phyloP scores from a whole-genome alignment of 2,888 invertebrate genomes.

The Euclidia mi region DNA sequence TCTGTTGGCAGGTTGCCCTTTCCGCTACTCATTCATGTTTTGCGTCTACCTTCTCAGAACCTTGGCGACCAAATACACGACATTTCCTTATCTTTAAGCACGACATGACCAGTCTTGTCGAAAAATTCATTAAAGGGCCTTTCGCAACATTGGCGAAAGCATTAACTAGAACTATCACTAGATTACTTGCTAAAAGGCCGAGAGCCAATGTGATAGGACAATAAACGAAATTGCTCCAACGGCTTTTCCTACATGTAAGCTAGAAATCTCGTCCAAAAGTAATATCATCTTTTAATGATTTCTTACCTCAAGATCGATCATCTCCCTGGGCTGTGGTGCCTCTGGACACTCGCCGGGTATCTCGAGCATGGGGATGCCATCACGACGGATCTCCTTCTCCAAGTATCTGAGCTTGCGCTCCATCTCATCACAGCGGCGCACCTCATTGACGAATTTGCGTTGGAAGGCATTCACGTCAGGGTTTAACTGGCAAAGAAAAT shows the following conservation, averaged over 20 bases:
- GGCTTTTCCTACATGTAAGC: background rate
- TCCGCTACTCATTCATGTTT: background rate
- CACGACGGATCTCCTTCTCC: slow-evolving; percentile 99
- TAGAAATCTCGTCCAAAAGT: background rate
- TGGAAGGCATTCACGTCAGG: slow-evolving; percentile 99
- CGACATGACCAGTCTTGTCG: no score
- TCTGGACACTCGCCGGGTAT: slow-evolving; percentile 99
- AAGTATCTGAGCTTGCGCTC: slow-evolving; percentile 98
- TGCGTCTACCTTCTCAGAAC: no score
- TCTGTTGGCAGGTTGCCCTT: no score
- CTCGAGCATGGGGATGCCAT: slow-evolving; percentile 99
- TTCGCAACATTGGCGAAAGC: no score
- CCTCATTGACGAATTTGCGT: slow-evolving; percentile 99
- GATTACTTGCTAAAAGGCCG: no score
- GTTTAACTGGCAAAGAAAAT: slow-evolving; percentile 92
- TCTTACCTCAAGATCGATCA: slow-evolving; percentile 99
- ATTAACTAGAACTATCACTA: no score
- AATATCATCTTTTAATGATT: background rate
- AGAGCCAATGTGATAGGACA: no score
- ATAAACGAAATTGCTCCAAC: no score
- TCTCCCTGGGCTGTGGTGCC: slow-evolving; percentile 99
- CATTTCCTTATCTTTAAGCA: no score
- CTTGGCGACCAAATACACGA: no score
- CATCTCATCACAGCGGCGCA: slow-evolving; percentile 99
- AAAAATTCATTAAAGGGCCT: no score